Evolutionary conservation across 1,140 invertebrate genomes (phyloP).

Genomic region (Oryzaephilus surinamensis): DNA sequence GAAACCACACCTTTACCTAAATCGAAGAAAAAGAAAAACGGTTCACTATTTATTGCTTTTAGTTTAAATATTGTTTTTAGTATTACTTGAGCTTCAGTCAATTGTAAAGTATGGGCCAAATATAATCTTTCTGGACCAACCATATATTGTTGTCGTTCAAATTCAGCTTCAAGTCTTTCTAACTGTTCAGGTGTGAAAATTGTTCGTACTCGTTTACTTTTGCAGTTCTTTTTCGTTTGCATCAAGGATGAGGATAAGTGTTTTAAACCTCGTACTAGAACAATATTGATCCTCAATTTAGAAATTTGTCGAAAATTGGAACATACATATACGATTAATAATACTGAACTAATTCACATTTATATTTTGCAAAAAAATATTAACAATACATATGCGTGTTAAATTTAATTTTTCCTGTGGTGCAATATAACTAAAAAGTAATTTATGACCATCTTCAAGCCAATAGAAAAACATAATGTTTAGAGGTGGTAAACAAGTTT

Average conservation of each 20-base stretch:
- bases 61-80: neutral
- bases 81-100: slow-evolving; percentile 81
- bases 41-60: neutral
- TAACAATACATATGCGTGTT: too few species aligned
- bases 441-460: too few species aligned
- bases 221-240: slow-evolving; percentile 30
- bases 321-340: neutral
- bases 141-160: slow-evolving; percentile 91
- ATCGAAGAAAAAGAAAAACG: too few species aligned
- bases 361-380: too few species aligned
- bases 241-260: slow-evolving; percentile 22
- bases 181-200: slow-evolving; percentile 93
- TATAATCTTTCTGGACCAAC: slow-evolving; percentile 86
- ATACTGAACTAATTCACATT: too few species aligned
- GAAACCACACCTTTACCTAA: slow-evolving; percentile 95
- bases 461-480: too few species aligned
- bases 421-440: too few species aligned
- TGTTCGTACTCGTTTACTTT: slow-evolving; percentile 73
- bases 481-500: too few species aligned
- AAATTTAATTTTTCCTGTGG: too few species aligned
- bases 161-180: slow-evolving; percentile 82
- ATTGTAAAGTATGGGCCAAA: slow-evolving; percentile 72
- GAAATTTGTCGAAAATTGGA: neutral
- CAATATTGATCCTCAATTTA: slow-evolving; percentile 2
- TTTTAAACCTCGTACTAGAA: slow-evolving; percentile 29